Percentiles rank a stretch among this genome's conserved stretches.
Conservation (phyloP, 2,113 vertebrate species). For the Setophaga coronata region DNA sequence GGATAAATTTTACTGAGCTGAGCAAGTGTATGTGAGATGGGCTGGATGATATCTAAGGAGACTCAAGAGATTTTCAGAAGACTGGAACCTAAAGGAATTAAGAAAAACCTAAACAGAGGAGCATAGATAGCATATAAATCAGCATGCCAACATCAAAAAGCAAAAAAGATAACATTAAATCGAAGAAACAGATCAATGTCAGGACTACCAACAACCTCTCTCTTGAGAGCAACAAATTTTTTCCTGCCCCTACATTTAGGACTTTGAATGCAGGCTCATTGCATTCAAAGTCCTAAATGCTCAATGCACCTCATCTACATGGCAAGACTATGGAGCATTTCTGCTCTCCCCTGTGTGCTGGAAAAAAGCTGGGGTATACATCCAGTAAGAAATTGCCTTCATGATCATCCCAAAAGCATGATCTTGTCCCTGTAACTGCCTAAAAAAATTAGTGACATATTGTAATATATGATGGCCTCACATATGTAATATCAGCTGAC, state of each 20-base stretch:
- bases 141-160: neutral
- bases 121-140: neutral
- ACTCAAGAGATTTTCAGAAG: neutral
- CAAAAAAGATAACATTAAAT: neutral
- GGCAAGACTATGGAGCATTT: neutral
- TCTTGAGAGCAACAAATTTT: neutral
- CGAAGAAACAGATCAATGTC: neutral
- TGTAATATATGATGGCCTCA: neutral
- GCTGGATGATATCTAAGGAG: neutral
- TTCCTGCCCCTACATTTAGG: neutral
- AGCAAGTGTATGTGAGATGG: neutral
- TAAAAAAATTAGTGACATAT: neutral
- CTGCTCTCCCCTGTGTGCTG: neutral
- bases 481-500: neutral
- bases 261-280: neutral
- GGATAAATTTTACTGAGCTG: neutral
- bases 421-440: neutral
- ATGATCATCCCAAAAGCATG: neutral
- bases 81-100: neutral
- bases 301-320: rapidly evolving
- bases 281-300: no score
- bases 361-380: neutral
- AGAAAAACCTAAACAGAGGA: neutral
- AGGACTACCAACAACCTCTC: neutral
- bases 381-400: neutral